phyloP scores from a whole-genome alignment of 2,113 vertebrate genomes.

The Anseranas semipalmata region DNA sequence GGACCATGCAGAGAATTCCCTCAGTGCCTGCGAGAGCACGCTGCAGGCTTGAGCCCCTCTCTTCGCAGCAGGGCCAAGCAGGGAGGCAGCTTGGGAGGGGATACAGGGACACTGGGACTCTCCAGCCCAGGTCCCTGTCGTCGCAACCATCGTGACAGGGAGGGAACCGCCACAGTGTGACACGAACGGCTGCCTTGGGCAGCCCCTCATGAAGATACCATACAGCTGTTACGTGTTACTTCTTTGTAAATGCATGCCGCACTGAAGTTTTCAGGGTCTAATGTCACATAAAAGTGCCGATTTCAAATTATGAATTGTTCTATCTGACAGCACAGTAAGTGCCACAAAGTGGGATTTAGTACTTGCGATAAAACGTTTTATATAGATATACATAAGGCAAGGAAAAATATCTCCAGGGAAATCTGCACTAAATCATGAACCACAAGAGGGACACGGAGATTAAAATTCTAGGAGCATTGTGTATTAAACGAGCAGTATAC shows the following conservation, averaged over 20 bases:
- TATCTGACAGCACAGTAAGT: background rate
- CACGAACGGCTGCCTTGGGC: background rate
- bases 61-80: background rate
- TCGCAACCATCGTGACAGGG: background rate
- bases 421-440: slow-evolving; percentile 41
- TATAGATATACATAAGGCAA: background rate
- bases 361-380: background rate
- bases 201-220: background rate
- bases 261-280: background rate
- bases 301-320: background rate
- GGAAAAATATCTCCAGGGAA: slow-evolving; percentile 47
- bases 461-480: slow-evolving; percentile 30
- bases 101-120: background rate
- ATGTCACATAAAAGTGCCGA: background rate
- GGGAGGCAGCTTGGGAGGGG: background rate
- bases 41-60: background rate
- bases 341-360: slow-evolving; percentile 27
- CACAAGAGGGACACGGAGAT: slow-evolving; percentile 23
- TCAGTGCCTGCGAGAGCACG: background rate
- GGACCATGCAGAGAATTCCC: background rate
- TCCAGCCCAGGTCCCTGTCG: background rate
- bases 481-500: slow-evolving; percentile 32
- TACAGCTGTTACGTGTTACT: background rate
- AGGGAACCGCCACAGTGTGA: background rate
- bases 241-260: background rate